Evolutionary conservation across 2,797 vertebrate species (phyloP).

Genomic region (Anomalospiza imberbis): DNA sequence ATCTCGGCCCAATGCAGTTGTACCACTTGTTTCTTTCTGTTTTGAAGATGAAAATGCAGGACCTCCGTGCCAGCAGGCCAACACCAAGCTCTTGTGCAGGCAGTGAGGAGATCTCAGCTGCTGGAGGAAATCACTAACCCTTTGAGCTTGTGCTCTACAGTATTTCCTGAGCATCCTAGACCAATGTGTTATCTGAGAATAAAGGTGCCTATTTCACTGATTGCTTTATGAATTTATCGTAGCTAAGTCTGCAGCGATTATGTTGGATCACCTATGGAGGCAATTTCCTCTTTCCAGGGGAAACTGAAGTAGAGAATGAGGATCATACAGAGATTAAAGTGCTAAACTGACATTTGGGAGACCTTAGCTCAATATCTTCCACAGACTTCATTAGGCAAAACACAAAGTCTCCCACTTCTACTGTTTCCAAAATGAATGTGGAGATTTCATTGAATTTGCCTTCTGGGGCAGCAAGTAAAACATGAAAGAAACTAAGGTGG

Average conservation of each 20-base stretch:
- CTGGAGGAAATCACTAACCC: neutral
- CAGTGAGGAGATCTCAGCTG: neutral
- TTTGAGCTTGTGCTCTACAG: neutral
- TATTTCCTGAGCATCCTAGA: neutral
- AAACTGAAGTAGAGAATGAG: neutral
- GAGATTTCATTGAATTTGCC: neutral
- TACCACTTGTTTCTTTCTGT: neutral
- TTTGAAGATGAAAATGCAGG: neutral
- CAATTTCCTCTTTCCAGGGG: neutral
- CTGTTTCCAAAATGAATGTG: neutral
- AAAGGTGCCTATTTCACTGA: neutral
- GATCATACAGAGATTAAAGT: neutral
- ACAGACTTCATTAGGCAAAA: neutral
- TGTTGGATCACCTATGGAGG: neutral
- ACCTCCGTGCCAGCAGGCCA: neutral
- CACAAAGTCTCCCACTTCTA: neutral
- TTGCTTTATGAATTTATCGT: neutral
- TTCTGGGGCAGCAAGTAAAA: neutral
- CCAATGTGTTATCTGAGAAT: neutral
- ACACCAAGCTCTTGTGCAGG: fast-evolving
- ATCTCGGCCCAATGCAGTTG: fast-evolving
- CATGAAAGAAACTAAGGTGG: neutral
- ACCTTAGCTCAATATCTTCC: neutral
- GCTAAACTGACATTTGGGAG: neutral
- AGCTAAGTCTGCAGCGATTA: neutral